Base-by-base conservation (phyloP, 2,113 vertebrate genomes). In the Phrynosoma blainvillii region DNA sequence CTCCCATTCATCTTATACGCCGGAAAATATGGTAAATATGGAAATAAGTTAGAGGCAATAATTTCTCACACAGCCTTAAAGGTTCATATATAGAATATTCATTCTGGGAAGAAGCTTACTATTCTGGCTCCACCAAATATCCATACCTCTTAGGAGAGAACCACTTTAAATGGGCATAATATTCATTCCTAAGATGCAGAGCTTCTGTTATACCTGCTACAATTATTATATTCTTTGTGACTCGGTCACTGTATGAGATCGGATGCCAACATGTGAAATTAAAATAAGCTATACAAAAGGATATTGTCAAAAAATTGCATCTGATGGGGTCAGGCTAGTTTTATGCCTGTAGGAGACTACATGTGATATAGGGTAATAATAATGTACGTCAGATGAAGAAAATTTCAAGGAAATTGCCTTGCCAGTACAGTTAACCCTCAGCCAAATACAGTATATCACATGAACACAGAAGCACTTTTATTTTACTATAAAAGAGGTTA, bases 341-440 rank as follows among this genome's bases (percentile, higher is more conserved):
- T 80, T 87, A 79, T 40, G 92, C 80, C 92, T 92, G 52, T 91
- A 87, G 89, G 79, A 7, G 62, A 92, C 92, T 93, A 66, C 75
- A 94, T 90, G 88, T 88, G 90, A 94, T 93, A 92, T 66, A 87
- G 77, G 79, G 62, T 88, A 91, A 94, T 40, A 47, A 42, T 95
- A 92, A 96, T 88, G 77, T 80, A 85, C 85, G 91, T 95, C 93
- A 95, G 96, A 91, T 90, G 93, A 88, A 84, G 93, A 95, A 96
- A 95, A 95, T 95, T 94, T 89, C 92, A 90, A 91, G 81, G 92
- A 93, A 95, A 96, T 95, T 93, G 92, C 88, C 93, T 91, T 54
- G 88, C 82, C 89, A 90, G 90, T 91, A 91, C 92, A 95, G 95
- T 94, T 95, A 96, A 87, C 73, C 84, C 73, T 4, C 12, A 66